Evolutionary conservation across 2,888 invertebrate species (phyloP), one percentile per base, ranked within the genome.

Genomic region (Meloe dianella): DNA sequence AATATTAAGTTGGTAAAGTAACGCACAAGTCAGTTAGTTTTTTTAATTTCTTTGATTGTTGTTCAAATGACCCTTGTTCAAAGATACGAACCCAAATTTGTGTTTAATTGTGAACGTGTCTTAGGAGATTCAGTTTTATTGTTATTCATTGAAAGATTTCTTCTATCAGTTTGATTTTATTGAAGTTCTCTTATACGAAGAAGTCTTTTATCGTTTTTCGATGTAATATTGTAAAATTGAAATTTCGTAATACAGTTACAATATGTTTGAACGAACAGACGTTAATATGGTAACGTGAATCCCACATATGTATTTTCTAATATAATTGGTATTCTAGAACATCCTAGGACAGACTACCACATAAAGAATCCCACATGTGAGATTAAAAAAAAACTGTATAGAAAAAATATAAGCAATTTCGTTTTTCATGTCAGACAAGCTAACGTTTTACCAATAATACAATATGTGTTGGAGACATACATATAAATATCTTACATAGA

Each of bases 251-350:
- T 66, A 66, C 58, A 57, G 57, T 22, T 12, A 22, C 47, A 35
- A 61, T 65, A 54, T 54, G 22, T 57, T 60, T 27, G 35, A 38
- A 60, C 22, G 17, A 41, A 47, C 22, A 38, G 61, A 38, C 54
- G 54, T 12, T 54, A 54, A 54, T 54, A 54, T 24, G 24, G 24
- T 24, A 24, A 24, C 54, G 6, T 54, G 66, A 59, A 63, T 56
- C 57, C 59, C 62, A 14, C 32, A 24, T 17, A 20, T 60, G 20
- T 60, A 51, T 67, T 67, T 64, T 63, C 66, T 24, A 60, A 63
- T 63, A 67, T 67, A 67, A 67, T 67, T 66, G 63, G 66, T 67
- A 67, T 67, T 60, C 63, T 60, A 59, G 22, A 30, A 57, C 35
- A 29, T 60, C 1, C 24, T 54, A 27, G 54, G 60, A 22, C 32